Evolutionary conservation across 2,888 invertebrate species (phyloP).

Genomic region (Drosophila leonis): DNA sequence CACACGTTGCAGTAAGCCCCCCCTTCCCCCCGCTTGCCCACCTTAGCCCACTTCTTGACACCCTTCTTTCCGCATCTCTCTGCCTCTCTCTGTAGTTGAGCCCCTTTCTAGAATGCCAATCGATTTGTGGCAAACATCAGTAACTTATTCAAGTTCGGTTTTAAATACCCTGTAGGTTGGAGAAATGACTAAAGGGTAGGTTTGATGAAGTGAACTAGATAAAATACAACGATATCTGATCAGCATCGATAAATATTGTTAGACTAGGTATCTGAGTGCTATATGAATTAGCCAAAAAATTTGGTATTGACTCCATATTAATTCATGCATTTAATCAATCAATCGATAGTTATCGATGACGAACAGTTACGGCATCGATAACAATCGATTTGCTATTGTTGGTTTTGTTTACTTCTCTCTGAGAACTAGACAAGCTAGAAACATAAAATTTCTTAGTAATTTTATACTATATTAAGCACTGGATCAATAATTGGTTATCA

Average conservation of each 20-base stretch:
- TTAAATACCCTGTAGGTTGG: neutral
- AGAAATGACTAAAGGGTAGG: neutral
- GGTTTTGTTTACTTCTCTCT: neutral
- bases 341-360: too few species aligned
- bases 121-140: slow-evolving; percentile 47
- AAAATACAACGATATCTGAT: neutral
- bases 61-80: too few species aligned
- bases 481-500: neutral
- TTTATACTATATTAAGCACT: neutral
- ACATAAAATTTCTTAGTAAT: neutral
- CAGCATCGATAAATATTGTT: neutral
- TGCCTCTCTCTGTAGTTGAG: neutral
- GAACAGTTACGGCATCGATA: neutral
- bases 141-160: slow-evolving; percentile 40
- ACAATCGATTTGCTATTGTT: too few species aligned
- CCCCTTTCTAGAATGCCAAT: slow-evolving; percentile 28
- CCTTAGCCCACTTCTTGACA: slow-evolving; percentile 4
- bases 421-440: neutral
- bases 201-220: too few species aligned
- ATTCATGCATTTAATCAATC: neutral
- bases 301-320: neutral
- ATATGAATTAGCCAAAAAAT: neutral
- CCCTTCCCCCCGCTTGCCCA: neutral
- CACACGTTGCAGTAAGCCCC: slow-evolving; percentile 42
- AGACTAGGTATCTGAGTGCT: neutral